phyloP scores from a whole-genome alignment of 2,888 invertebrate species.

The Drosophila macrospina region DNA sequence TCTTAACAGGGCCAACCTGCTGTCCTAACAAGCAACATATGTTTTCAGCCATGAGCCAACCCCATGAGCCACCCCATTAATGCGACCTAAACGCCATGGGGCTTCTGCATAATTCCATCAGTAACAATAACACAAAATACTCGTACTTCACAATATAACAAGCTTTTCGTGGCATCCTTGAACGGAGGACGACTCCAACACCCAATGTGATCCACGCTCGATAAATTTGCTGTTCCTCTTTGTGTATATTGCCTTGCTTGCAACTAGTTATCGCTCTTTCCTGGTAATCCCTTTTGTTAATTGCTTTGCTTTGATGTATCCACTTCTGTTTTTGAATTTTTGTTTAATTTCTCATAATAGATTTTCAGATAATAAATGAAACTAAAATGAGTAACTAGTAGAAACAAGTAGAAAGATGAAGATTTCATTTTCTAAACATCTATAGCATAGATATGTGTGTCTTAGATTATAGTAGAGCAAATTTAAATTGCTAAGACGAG shows the following conservation, averaged over 20 bases:
- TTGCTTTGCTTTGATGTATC: constrained; percentile 45
- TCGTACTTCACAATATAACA: constrained; percentile 48
- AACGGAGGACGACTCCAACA: constrained; percentile 35
- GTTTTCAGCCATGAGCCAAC: constrained; percentile 19
- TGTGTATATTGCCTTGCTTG: constrained; percentile 11
- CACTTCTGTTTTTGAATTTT: constrained; percentile 55
- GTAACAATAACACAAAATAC: constrained; percentile 44
- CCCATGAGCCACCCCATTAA: constrained; percentile 23
- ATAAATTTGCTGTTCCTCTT: too few species aligned
- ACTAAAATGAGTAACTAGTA: too few species aligned
- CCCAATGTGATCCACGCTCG: constrained; percentile 6
- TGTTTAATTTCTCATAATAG: too few species aligned
- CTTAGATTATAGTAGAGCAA: too few species aligned
- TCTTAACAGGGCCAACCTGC: constrained; percentile 37
- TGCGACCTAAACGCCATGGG: constrained; percentile 35
- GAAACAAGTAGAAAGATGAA: too few species aligned
- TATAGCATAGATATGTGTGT: too few species aligned
- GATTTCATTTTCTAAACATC: too few species aligned
- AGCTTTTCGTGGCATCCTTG: constrained; percentile 59
- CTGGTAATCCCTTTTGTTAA: constrained; percentile 19
- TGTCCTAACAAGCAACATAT: constrained; percentile 49
- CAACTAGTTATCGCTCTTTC: not conserved
- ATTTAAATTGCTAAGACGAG: too few species aligned
- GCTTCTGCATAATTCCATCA: constrained; percentile 52
- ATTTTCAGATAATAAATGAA: too few species aligned